phyloP scores from a whole-genome alignment of 2,888 invertebrate genomes.

The Leptopilina myrica region DNA sequence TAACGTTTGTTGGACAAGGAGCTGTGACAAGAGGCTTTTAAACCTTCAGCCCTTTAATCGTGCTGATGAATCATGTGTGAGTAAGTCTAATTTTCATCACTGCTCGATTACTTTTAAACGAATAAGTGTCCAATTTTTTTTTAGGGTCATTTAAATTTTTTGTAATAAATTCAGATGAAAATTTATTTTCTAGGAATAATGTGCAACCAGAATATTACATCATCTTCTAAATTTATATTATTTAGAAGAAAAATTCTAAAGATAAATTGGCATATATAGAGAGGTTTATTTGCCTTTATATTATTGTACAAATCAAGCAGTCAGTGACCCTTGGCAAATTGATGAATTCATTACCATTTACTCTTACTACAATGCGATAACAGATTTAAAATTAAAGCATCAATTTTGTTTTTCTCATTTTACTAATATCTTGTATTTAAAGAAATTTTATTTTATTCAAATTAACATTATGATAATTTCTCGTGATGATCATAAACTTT shows the following conservation, averaged over 20 bases:
- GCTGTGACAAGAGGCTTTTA: conserved; percentile 24
- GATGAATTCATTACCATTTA: neutral
- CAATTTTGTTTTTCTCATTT: neutral
- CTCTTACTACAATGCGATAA: neutral
- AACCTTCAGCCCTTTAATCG: conserved; percentile 19
- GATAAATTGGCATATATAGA: neutral
- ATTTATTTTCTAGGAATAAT: neutral
- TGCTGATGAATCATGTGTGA: neutral
- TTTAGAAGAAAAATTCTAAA: neutral
- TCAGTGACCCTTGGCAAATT: conserved; percentile 1
- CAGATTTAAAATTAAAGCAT: neutral
- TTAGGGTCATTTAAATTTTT: conserved; percentile 6
- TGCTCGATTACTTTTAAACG: conserved; percentile 25
- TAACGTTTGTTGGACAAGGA: conserved; percentile 7
- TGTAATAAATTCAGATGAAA: neutral
- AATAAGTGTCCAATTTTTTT: conserved; percentile 21
- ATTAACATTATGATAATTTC: no score
- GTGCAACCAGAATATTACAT: no score
- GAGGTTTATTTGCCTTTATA: neutral
- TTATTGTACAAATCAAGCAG: neutral
- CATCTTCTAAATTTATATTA: no score
- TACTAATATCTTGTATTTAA: no score
- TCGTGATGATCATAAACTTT: no score
- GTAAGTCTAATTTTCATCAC: conserved; percentile 7
- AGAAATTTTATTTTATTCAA: no score